Evolutionary conservation across 2,113 vertebrate genomes (phyloP).

Genomic region (Sarotherodon lohbergeri): DNA sequence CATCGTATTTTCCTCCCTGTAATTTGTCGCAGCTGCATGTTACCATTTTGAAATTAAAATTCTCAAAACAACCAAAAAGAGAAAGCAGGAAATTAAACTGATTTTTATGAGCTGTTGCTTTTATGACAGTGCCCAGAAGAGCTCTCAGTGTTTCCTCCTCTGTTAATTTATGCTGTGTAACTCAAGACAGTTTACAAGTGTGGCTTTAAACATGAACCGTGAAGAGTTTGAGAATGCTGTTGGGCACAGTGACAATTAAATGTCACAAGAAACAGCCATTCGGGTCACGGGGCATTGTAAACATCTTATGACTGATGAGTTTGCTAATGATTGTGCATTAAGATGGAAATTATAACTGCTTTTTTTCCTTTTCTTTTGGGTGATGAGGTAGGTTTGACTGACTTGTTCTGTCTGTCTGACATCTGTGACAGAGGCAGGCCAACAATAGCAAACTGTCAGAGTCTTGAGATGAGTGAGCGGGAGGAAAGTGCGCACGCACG

Average conservation of each 20-base stretch:
- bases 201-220: not conserved
- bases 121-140: accelerated
- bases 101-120: not conserved
- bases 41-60: not conserved
- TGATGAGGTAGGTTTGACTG: conserved; percentile 23
- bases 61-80: not conserved
- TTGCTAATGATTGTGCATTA: not conserved
- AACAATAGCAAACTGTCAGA: conserved; percentile 59
- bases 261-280: not conserved
- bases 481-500: not conserved
- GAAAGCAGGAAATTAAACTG: not conserved
- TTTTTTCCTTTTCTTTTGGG: not conserved
- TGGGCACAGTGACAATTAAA: not conserved
- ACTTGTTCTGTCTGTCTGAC: conserved; percentile 37
- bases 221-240: not conserved
- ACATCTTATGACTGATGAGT: not conserved
- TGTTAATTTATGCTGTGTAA: not conserved
- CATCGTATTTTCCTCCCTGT: not conserved
- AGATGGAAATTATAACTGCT: not conserved
- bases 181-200: not conserved
- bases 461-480: conserved; percentile 14
- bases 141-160: not conserved
- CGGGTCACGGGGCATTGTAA: not conserved
- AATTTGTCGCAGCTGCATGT: not conserved
- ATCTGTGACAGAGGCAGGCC: conserved; percentile 23